Base-by-base conservation (phyloP, 2,888 invertebrate species). In the Panopea generosa region DNA sequence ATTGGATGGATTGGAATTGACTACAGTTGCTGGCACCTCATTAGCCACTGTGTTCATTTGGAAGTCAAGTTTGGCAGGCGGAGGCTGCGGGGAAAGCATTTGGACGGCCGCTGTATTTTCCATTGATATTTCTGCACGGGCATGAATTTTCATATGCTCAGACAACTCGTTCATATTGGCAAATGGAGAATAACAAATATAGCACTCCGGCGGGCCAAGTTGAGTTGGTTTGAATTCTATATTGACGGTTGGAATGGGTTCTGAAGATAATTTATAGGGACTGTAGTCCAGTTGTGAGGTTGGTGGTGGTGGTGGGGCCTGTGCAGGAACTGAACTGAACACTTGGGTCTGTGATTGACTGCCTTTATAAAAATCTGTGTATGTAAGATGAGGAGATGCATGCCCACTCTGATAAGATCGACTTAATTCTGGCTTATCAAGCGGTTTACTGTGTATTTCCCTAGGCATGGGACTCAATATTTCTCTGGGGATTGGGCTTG, bases 81-180 rank as follows among this genome's bases (percentile, higher is more conserved):
- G 16, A 45, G 45, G 45, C 16, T 45, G 45, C 6, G 45, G 16
- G 20, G 45, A 9, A 3, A n/a, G n/a, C 6, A 20, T 16, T 45
- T 6, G 6, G 16, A 20, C 16, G 20, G 6, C 4, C 6, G 52
- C 57, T n/a, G 53, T 65, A 7, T 24, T 50, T 55, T 56, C 55
- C 43, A 63, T 63, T 38, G 65, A 43, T 24, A 71, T 57, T 50
- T 61, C 55, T 55, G 47, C 72, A 29, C 56, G 65, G 16, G 71
- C 76, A 59, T 77, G 76, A 20, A 67, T 63, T 27, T 72, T 77
- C 72, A 77, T 59, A 53, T 77, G 77, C 40, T 67, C 65, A 14
- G 72, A 68, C 40, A 77, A 43, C 22, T 68, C 72, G 27, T 49
- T 26, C 38, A 68, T 59, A 49, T 65, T 68, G 6, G 60, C n/a